A percentile compares a stretch with the other conserved stretches of the same genome.
phyloP scores from a whole-genome alignment of 1,140 invertebrate species.

The Drosophila bipectinata region DNA sequence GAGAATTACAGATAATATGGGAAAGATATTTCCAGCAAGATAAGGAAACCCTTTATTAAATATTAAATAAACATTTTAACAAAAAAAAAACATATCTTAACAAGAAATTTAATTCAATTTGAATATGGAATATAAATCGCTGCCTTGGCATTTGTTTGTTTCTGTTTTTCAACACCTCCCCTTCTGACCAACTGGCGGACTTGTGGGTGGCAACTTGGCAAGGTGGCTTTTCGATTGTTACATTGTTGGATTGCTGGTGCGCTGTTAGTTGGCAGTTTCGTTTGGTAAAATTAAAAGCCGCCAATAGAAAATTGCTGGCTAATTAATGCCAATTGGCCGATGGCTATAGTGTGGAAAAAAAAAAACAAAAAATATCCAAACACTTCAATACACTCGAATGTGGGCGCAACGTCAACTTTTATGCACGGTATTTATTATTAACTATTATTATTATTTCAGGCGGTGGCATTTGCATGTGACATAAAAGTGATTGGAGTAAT shows the following conservation, averaged over 20 bases:
- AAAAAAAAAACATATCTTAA: neutral
- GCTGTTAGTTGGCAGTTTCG: conserved; percentile 47
- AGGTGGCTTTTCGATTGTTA: conserved; percentile 51
- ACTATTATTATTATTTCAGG: conserved; percentile 74
- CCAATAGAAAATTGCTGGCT: conserved; percentile 56
- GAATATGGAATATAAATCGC: conserved; percentile 40
- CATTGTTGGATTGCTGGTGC: conserved; percentile 31
- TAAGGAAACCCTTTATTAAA: no score
- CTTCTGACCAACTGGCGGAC: neutral
- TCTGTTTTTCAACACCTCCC: conserved; percentile 37
- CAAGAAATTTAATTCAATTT: conserved; percentile 5
- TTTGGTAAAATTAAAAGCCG: conserved; percentile 57
- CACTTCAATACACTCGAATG: conserved; percentile 30
- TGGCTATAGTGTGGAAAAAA: conserved; percentile 19
- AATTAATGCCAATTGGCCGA: conserved; percentile 59
- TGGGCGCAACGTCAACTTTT: conserved; percentile 53
- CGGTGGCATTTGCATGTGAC: conserved; percentile 76
- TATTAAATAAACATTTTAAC: neutral
- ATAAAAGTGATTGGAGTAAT: conserved; percentile 81
- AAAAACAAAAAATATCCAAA: conserved; percentile 3
- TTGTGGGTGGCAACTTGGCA: conserved; percentile 26
- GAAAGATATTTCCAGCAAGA: neutral
- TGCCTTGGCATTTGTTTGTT: conserved; percentile 46
- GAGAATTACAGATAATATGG: neutral
- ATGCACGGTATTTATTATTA: conserved; percentile 53